Conservation (phyloP, 2,888 invertebrate genomes). For the Drosophila austrosaltans region DNA sequence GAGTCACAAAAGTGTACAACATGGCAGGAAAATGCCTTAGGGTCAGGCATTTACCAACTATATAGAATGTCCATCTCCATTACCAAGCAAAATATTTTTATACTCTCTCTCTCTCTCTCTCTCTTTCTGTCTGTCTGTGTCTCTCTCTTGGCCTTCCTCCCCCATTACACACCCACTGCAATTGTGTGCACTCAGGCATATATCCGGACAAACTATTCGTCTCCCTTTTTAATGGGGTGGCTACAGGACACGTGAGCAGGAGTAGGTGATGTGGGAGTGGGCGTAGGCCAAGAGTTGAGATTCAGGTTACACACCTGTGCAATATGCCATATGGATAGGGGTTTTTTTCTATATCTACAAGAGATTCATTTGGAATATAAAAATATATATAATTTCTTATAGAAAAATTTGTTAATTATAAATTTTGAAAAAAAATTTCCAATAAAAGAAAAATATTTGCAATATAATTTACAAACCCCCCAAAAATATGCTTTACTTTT, state of each 20-base stretch:
- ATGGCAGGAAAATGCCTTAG: conserved; percentile 5
- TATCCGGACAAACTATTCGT: conserved; percentile 48
- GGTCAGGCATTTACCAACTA: background rate
- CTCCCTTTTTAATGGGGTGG: conserved; percentile 15
- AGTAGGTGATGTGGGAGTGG: background rate
- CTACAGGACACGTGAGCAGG: conserved; percentile 6
- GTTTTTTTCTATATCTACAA: background rate
- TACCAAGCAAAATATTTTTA: background rate
- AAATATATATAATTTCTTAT: too few species aligned
- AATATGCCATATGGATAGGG: background rate
- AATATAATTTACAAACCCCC: background rate
- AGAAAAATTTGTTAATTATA: too few species aligned
- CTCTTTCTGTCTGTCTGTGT: background rate
- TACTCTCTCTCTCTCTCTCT: background rate
- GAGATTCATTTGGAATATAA: background rate
- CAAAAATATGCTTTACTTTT: conserved; percentile 2
- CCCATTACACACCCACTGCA: background rate
- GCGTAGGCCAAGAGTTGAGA: conserved; percentile 19
- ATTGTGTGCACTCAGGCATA: conserved; percentile 58
- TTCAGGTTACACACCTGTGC: conserved; percentile 46
- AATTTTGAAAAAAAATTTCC: too few species aligned
- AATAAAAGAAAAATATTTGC: too few species aligned
- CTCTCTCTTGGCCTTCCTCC: background rate
- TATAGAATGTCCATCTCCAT: conserved; percentile 8
- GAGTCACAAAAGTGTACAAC: conserved; percentile 28